Base-by-base conservation (phyloP, 2,113 vertebrate species). In the Holacanthus passer region DNA sequence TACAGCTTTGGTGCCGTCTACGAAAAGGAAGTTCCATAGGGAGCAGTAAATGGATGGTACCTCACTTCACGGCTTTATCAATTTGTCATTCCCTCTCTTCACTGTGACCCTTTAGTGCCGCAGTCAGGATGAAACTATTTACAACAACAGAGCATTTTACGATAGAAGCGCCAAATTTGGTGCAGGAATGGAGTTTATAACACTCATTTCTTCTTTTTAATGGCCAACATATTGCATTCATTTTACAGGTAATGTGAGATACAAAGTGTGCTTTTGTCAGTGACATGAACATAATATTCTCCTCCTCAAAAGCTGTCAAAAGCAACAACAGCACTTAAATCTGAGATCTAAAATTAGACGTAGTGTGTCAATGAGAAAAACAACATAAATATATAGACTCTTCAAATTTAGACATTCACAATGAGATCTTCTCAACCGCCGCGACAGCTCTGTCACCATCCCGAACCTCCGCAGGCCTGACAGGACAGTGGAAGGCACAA, bases 61-160 rank as follows among this genome's bases (percentile, higher is more conserved):
- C 73, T 88, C 87, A 80, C 89, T 93, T 86, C 83, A 82, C 55
- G 47, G 84, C 85, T 84, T 92, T 87, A 90, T 92, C 93, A 92
- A 92, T 91, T 91, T 93, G 89, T 95, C 94, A 90, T 93, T 94
- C 82, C 55, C 88, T 93, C 91, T 93, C 92, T 90, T 85, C 81
- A 60, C 83, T 1, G 73, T 82, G 83, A 90, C 85, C 82, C 85
- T 72, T 60, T n/a, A 62, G 85, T 48, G 73, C 84, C 27, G 66
- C 87, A 65, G 75, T 87, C 82, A 68, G 32, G 83, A 84, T 84
- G 68, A 59, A 77, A 77, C 69, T 73, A 68, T 83, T 90, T 79
- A 83, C 84, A 78, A 88, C 89, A 84, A 85, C 64, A 5, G 37
- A 65, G 79, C 79, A 64, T 86, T 89, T 91, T 75, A 91, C 53